Percentiles rank a stretch among this genome's conserved stretches.
Evolutionary conservation across 2,797 vertebrate genomes (phyloP).

Genomic region (Myotis myotis): DNA sequence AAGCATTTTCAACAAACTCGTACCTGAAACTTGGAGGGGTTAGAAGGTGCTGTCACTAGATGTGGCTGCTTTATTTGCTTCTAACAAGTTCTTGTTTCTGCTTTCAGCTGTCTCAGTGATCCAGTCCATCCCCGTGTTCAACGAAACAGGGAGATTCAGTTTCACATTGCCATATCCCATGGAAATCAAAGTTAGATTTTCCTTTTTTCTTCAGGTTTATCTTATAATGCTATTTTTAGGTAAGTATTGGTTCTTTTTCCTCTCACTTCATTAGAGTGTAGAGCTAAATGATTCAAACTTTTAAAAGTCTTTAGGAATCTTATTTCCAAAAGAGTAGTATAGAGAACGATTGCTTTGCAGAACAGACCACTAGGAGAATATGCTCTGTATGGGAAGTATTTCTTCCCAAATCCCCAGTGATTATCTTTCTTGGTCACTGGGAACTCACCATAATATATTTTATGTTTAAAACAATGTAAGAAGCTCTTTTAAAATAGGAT

Average conservation of each 20-base stretch:
- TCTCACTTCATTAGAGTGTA: not conserved
- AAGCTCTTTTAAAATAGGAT: not conserved
- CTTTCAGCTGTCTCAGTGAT: slow-evolving; percentile 90
- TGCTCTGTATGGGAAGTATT: not conserved
- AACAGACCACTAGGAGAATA: not conserved
- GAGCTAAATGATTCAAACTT: not conserved
- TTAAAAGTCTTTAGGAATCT: not conserved
- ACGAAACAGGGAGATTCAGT: slow-evolving; percentile 91
- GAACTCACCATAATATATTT: not conserved
- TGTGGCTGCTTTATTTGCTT: not conserved
- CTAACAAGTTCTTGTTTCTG: slow-evolving; percentile 66
- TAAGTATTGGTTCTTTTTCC: slow-evolving; percentile 83
- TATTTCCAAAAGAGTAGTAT: not conserved
- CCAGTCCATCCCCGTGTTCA: slow-evolving; percentile 94
- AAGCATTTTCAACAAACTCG: not conserved
- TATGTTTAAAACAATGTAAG: not conserved
- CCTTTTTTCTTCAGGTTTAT: slow-evolving; percentile 90
- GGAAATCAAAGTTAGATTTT: slow-evolving; percentile 91
- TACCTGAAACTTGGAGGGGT: not conserved
- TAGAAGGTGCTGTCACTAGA: not conserved
- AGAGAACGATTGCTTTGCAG: not conserved
- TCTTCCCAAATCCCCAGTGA: not conserved
- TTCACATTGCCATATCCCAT: slow-evolving; percentile 90
- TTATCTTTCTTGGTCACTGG: not conserved
- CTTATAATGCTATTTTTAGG: slow-evolving; percentile 92